Percentiles rank a stretch among this genome's conserved stretches.
These are phyloP conservation scores for Notolepis coatsorum DNA, from an alignment of 2,797 vertebrate genomes.

Conservation along the genomic window DNA sequence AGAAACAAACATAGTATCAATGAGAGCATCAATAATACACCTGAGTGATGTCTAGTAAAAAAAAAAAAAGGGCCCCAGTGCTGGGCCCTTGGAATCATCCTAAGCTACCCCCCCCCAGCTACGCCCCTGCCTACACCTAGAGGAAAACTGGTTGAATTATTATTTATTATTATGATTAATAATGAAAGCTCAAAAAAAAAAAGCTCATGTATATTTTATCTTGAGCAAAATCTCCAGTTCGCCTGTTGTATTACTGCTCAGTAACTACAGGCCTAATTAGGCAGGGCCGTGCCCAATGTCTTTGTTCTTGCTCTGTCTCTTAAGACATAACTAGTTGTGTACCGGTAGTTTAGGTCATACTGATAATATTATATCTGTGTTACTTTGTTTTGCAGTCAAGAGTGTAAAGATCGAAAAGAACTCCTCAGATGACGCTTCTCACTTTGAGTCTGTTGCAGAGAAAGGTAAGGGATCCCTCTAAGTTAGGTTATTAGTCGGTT, in stretches of 20 bases:
- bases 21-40: too few relatives aligned
- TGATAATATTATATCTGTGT: neutral
- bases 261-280: too few relatives aligned
- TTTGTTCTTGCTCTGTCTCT: neutral
- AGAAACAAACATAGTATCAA: too few relatives aligned
- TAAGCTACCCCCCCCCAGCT: too few relatives aligned
- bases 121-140: neutral
- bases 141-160: neutral
- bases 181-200: too few relatives aligned
- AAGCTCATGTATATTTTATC: too few relatives aligned
- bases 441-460: slow-evolving; percentile 86
- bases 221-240: too few relatives aligned
- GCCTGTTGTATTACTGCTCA: too few relatives aligned
- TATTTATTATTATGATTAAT: neutral
- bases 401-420: slow-evolving; percentile 90
- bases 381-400: slow-evolving; percentile 80
- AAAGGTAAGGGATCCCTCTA: slow-evolving; percentile 80
- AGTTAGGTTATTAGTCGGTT: neutral
- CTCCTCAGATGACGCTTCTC: slow-evolving; percentile 77
- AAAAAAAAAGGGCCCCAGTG: too few relatives aligned
- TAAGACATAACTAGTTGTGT: slow-evolving; percentile 1
- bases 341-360: slow-evolving; percentile 5
- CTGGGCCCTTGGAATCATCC: too few relatives aligned
- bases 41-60: too few relatives aligned
- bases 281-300: too few relatives aligned